Evolutionary conservation across 2,797 vertebrate genomes (phyloP).

Genomic region (Serranus cabrilla): DNA sequence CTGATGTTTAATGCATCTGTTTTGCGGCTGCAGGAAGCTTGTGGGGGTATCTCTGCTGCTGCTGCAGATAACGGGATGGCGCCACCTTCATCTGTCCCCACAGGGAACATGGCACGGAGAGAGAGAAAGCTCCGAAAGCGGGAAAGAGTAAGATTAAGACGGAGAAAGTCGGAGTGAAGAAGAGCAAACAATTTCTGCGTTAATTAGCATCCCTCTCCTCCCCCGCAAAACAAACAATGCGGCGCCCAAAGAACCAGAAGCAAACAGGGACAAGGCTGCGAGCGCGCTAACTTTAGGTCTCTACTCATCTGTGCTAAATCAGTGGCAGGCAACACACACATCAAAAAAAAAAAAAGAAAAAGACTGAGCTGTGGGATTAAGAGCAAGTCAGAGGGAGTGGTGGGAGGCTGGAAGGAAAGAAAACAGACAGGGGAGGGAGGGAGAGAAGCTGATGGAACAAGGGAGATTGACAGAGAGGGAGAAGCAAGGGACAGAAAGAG

Average conservation of each 20-base stretch:
- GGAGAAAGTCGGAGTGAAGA: slow-evolving; percentile 34
- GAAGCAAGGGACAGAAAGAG: neutral
- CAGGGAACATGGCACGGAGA: slow-evolving; percentile 43
- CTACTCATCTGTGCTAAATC: slow-evolving; percentile 64
- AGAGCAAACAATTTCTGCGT: slow-evolving; percentile 68
- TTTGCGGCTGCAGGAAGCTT: slow-evolving; percentile 26
- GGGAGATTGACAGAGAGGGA: neutral
- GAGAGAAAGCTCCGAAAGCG: slow-evolving; percentile 9
- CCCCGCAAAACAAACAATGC: slow-evolving; percentile 67
- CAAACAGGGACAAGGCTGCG: slow-evolving; percentile 61
- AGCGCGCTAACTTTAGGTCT: slow-evolving; percentile 58
- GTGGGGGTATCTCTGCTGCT: slow-evolving; percentile 47
- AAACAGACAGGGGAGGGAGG: neutral
- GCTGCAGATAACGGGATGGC: slow-evolving; percentile 68
- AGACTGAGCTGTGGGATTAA: slow-evolving; percentile 64
- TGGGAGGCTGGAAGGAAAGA: slow-evolving; percentile 31
- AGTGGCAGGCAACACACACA: slow-evolving; percentile 49
- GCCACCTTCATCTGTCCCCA: slow-evolving; percentile 71
- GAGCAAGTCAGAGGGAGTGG: slow-evolving; percentile 47
- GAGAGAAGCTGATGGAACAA: neutral
- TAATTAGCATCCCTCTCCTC: slow-evolving; percentile 76
- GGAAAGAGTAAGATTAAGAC: slow-evolving; percentile 50
- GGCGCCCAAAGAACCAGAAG: slow-evolving; percentile 44
- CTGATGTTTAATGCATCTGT: slow-evolving; percentile 44
- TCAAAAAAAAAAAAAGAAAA: neutral